Percentiles rank a stretch among this genome's conserved stretches.
phyloP scores from a whole-genome alignment of 1,140 invertebrate genomes.

The Camponotus floridanus region DNA sequence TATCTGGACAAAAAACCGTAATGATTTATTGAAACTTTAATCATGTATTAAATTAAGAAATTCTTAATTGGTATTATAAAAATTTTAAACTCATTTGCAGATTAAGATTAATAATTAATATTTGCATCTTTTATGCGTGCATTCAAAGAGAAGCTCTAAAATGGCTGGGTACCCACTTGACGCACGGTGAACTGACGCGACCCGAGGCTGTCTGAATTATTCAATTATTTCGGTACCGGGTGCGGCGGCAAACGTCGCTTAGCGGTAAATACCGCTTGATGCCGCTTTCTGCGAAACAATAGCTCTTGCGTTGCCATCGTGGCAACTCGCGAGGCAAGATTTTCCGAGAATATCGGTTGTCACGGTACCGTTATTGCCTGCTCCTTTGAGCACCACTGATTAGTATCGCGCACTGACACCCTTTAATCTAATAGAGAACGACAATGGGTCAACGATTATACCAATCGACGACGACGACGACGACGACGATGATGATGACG shows the following conservation, averaged over 20 bases:
- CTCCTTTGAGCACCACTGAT: conserved; percentile 47
- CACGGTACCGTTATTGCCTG: background rate
- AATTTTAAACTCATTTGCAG: background rate
- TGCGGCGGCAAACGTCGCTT: conserved; percentile 38
- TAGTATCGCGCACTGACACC: conserved; percentile 52
- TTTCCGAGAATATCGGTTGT: conserved; percentile 12
- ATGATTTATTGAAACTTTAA: background rate
- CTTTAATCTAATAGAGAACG: conserved; percentile 80
- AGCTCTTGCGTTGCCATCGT: conserved; percentile 17
- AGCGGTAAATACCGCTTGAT: conserved; percentile 25
- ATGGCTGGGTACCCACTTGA: conserved; percentile 6
- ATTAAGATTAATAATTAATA: conserved; percentile 33
- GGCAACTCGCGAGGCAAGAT: conserved; percentile 42
- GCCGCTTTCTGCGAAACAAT: conserved; percentile 41
- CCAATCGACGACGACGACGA: conserved; percentile 70
- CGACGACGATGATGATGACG: background rate
- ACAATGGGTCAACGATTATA: conserved; percentile 81
- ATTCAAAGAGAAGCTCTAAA: conserved; percentile 35
- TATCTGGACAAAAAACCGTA: background rate
- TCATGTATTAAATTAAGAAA: background rate
- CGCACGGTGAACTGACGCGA: conserved; percentile 35
- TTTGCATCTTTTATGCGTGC: background rate
- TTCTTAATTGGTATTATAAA: background rate
- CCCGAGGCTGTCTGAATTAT: conserved; percentile 67
- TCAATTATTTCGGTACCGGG: conserved; percentile 69